These are phyloP conservation scores for Aphaenogaster floridana DNA, from an alignment of 1,140 invertebrate genomes.

Conservation along the genomic window DNA sequence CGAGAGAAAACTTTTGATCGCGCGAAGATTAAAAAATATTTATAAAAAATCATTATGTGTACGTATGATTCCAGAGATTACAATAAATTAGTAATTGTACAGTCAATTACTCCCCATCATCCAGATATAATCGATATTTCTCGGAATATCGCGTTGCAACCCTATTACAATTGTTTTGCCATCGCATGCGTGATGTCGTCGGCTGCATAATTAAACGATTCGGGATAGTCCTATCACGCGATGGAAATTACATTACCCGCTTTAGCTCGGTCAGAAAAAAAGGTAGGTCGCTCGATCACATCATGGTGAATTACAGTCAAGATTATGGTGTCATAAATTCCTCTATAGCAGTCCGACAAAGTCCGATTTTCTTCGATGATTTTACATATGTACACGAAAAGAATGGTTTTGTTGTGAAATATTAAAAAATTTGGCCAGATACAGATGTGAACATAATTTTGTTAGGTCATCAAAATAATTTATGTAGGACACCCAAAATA, in stretches of 20 bases:
- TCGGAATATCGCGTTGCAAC: conserved; percentile 8
- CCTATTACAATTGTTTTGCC: conserved; percentile 42
- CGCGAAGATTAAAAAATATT: background rate
- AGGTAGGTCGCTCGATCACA: conserved; percentile 20
- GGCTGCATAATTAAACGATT: conserved; percentile 57
- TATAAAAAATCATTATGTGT: background rate
- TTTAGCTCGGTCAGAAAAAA: conserved; percentile 13
- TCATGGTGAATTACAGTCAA: conserved; percentile 5
- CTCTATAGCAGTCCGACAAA: too few relatives aligned
- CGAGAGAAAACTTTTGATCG: background rate
- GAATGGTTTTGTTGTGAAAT: too few relatives aligned
- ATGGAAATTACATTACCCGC: conserved; percentile 26
- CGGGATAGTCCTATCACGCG: conserved; percentile 47
- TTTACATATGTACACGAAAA: background rate
- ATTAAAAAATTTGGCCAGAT: too few relatives aligned
- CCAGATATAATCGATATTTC: conserved; percentile 20
- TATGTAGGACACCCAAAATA: too few relatives aligned
- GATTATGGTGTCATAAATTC: conserved; percentile 7
- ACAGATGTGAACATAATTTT: too few relatives aligned
- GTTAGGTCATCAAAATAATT: too few relatives aligned
- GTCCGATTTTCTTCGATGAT: background rate
- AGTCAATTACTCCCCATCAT: conserved; percentile 8
- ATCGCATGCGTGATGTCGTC: conserved; percentile 34
- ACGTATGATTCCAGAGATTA: background rate
- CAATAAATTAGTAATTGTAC: conserved; percentile 12